A percentile compares a stretch with the other conserved stretches of the same genome.
Evolutionary conservation across 2,113 vertebrate genomes (phyloP).

Genomic region (Centropristis striata): DNA sequence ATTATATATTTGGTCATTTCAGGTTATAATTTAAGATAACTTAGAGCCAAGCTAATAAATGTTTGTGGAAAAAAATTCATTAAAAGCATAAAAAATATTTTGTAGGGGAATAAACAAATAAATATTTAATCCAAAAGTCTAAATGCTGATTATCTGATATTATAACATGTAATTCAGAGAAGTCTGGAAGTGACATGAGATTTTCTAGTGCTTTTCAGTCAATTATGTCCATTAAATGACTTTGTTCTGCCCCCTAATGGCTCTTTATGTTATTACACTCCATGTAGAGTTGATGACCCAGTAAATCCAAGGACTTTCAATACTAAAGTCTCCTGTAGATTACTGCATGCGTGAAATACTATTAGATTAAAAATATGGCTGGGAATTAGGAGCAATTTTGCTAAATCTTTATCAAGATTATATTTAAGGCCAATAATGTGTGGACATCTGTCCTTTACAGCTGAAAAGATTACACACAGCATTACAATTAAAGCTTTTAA

Average conservation of each 20-base stretch:
- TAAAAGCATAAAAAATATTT: too few relatives aligned
- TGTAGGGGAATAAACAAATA: background rate
- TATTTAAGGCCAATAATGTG: background rate
- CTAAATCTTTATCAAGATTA: background rate
- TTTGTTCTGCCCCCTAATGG: constrained; percentile 57
- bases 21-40: too few relatives aligned
- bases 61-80: too few relatives aligned
- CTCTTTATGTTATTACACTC: constrained; percentile 17
- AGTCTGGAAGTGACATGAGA: background rate
- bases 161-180: background rate
- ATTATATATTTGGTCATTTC: too few relatives aligned
- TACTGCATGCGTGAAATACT: background rate
- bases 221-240: constrained; percentile 22
- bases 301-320: constrained; percentile 46
- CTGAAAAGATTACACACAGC: background rate
- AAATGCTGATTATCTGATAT: background rate
- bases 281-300: background rate
- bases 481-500: constrained; percentile 63
- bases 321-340: constrained; percentile 6
- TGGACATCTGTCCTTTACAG: background rate
- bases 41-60: too few relatives aligned
- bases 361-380: constrained; percentile 2
- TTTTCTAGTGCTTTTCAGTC: background rate
- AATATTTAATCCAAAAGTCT: background rate
- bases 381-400: background rate